Conservation (phyloP, 23 tunicate genomes). For the Styela clava region DNA sequence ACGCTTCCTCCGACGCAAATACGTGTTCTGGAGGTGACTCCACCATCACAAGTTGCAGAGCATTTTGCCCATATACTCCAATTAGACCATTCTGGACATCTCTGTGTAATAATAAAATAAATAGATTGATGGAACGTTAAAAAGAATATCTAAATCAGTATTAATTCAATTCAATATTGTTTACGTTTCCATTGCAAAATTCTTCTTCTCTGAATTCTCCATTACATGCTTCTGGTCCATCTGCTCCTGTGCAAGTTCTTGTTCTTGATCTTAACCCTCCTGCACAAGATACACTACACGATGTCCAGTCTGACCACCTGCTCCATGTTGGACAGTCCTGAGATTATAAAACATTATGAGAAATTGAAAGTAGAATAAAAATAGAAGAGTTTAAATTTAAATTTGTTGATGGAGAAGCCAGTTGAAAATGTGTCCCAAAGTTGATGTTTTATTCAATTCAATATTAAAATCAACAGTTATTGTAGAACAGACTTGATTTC, state of each 20-base stretch:
- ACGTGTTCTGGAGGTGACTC: slow-evolving; percentile 3
- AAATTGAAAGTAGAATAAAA: background rate
- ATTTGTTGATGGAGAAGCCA: too few relatives aligned
- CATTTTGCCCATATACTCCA: slow-evolving; percentile 23
- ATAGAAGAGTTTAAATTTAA: too few relatives aligned
- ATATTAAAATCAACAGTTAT: too few relatives aligned
- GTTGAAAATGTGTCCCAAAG: too few relatives aligned
- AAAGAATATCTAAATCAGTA: background rate
- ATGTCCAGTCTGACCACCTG: slow-evolving; percentile 40
- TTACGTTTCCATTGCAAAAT: slow-evolving; percentile 61
- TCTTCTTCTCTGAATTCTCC: slow-evolving; percentile 60
- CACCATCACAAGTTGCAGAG: slow-evolving; percentile 14
- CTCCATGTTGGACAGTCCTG: slow-evolving; percentile 63
- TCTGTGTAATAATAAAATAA: slow-evolving; percentile 16
- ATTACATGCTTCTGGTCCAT: slow-evolving; percentile 17
- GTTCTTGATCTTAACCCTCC: slow-evolving; percentile 46
- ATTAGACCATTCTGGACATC: slow-evolving; percentile 23
- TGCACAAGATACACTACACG: slow-evolving; percentile 59
- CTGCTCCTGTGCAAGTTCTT: slow-evolving; percentile 37
- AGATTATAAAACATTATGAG: background rate
- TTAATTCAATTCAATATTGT: background rate
- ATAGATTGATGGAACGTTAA: too few relatives aligned
- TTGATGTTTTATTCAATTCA: too few relatives aligned
- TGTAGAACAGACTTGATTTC: too few relatives aligned
- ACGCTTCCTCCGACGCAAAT: slow-evolving; percentile 8